Base-by-base conservation (phyloP, 2,888 invertebrate genomes). In the Priocnemis perturbator region DNA sequence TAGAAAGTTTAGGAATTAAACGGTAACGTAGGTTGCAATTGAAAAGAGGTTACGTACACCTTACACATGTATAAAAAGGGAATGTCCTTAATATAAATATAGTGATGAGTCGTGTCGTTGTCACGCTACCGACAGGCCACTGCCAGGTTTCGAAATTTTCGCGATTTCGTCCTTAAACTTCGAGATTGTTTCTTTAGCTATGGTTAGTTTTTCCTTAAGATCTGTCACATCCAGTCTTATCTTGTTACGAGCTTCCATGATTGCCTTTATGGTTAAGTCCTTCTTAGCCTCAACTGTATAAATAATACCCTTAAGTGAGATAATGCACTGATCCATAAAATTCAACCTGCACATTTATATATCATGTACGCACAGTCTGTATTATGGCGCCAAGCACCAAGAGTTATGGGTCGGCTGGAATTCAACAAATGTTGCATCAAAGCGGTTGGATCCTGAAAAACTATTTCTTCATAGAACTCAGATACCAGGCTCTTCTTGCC, bases 401-500 rank as follows among this genome's bases (percentile, higher is more conserved):
- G 91, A 0, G 94, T 93, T 21, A 96, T 89, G 0, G 94, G 95
- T 81, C 95, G 94, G 0, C 94, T 93, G 79, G 92, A 94, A 70
- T 93, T 95, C 50, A 98, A 90, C 30, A 97, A 91, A 85, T 97
- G 96, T 84, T 97, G 96, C 97, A 98, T 97, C 76, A 96, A 90
- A 71, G 95, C 95, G 0, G 96, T 96, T 0, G 96, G 96, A 87
- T 97, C 96, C 89, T 96, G 96, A 85, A 97, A 97, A 0, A 98
- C 96, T 63, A 98, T 95, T 91, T 98, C 98, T 87, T 98, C 98
- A 85, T 98, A 99, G 71, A 94, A 95, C 89, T 99, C 98, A 0
- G 97, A 96, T 11, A 98, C 96, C 0, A 98, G 90, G 21, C 93
- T 92, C 82, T 94, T 94, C 77, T 94, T 92, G 26, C 93, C 93